These are phyloP conservation scores for Plusia festucae DNA, from an alignment of 2,888 invertebrate species.

Conservation along the genomic window DNA sequence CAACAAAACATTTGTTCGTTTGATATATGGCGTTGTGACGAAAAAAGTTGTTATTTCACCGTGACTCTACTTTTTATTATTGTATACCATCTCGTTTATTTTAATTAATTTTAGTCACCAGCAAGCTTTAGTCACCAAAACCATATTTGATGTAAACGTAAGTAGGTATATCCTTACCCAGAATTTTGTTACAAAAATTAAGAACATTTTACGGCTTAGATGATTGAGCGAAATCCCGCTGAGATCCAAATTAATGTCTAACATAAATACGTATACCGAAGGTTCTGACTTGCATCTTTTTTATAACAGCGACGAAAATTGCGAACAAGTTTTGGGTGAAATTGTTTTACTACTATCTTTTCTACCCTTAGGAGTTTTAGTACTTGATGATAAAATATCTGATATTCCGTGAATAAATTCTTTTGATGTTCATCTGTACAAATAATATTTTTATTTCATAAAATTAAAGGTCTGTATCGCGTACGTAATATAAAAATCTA, in stretches of 20 bases:
- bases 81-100: too few relatives aligned
- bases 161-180: background rate
- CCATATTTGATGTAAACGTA: background rate
- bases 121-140: too few relatives aligned
- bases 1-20: constrained; percentile 4
- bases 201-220: constrained; percentile 60
- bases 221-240: constrained; percentile 69
- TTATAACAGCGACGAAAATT: constrained; percentile 41
- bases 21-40: constrained; percentile 4
- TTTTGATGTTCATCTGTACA: background rate
- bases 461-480: too few relatives aligned
- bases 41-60: background rate
- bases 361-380: background rate
- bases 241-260: constrained; percentile 67
- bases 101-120: too few relatives aligned
- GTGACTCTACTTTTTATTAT: constrained; percentile 1
- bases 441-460: background rate
- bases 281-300: constrained; percentile 54
- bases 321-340: constrained; percentile 26
- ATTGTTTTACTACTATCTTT: constrained; percentile 30
- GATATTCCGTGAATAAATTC: too few relatives aligned
- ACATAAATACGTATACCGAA: constrained; percentile 43
- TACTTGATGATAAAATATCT: background rate
- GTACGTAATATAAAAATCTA: too few relatives aligned
- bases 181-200: constrained; percentile 51